These are phyloP conservation scores for Eulemur rufifrons DNA, from an alignment of 2,113 vertebrate genomes.

Conservation along the genomic window DNA sequence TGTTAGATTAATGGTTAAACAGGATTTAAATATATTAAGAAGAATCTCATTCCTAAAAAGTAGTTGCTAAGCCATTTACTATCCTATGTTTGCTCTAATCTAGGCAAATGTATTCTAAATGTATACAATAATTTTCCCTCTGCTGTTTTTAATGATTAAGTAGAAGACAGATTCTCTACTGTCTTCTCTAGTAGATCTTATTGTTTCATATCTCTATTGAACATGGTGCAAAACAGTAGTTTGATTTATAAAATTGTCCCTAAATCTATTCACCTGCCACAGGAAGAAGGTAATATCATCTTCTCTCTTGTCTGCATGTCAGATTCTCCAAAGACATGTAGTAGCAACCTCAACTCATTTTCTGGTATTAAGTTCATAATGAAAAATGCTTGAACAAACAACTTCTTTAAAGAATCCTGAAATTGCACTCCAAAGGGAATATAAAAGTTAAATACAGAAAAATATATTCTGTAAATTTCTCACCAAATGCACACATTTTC, in stretches of 20 bases:
- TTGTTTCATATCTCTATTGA: not conserved
- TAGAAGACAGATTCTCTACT: not conserved
- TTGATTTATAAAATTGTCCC: not conserved
- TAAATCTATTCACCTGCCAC: not conserved
- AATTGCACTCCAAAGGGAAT: not conserved
- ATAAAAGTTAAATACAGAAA: slow-evolving; percentile 31
- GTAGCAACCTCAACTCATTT: not conserved
- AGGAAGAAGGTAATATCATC: not conserved
- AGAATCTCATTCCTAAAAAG: not conserved
- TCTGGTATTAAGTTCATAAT: not conserved
- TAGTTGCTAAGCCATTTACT: not conserved
- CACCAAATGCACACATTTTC: not conserved
- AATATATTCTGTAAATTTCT: not conserved
- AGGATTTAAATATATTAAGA: not conserved
- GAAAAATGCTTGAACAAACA: not conserved
- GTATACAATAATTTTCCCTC: not conserved
- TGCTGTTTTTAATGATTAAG: not conserved
- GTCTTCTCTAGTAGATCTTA: not conserved
- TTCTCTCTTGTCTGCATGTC: not conserved
- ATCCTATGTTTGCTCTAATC: not conserved
- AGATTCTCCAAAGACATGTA: not conserved
- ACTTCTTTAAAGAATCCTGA: slow-evolving; percentile 12
- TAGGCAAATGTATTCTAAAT: not conserved
- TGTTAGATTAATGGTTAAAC: not conserved
- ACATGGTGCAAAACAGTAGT: not conserved